These are phyloP conservation scores for Zaprionus taronus DNA, from an alignment of 1,140 invertebrate species.

Conservation along the genomic window DNA sequence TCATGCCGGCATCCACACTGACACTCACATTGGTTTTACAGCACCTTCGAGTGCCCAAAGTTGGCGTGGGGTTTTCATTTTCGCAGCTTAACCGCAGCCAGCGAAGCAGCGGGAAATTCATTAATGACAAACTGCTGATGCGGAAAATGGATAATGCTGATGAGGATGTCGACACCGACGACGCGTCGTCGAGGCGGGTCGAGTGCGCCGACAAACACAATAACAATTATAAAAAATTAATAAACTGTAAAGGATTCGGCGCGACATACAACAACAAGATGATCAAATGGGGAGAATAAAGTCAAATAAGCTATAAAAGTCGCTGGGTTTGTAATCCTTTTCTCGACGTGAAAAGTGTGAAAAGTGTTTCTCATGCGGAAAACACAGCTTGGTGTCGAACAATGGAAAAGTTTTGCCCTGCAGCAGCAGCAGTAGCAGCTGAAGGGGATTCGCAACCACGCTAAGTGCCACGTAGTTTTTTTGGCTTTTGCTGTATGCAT, in stretches of 20 bases:
- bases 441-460: slow-evolving; percentile 13
- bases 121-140: slow-evolving; percentile 69
- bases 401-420: slow-evolving; percentile 60
- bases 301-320: background rate
- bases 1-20: background rate
- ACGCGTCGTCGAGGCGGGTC: background rate
- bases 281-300: background rate
- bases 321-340: slow-evolving; percentile 54
- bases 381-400: slow-evolving; percentile 49
- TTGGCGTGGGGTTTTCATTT: slow-evolving; percentile 12
- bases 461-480: slow-evolving; percentile 61
- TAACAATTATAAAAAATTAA: slow-evolving; percentile 64
- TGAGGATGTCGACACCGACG: slow-evolving; percentile 3
- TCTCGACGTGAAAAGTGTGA: slow-evolving; percentile 53
- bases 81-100: slow-evolving; percentile 55
- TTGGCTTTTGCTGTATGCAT: slow-evolving; percentile 60
- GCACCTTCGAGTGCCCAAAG: background rate
- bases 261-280: slow-evolving; percentile 25
- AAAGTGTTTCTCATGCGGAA: slow-evolving; percentile 69
- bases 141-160: slow-evolving; percentile 64
- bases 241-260: slow-evolving; percentile 66
- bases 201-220: slow-evolving; percentile 31
- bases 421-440: background rate
- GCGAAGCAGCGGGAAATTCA: slow-evolving; percentile 46
- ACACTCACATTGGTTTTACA: background rate